phyloP scores from a whole-genome alignment of 2,113 vertebrate genomes.

The pig (Sus scrofa) region DNA sequence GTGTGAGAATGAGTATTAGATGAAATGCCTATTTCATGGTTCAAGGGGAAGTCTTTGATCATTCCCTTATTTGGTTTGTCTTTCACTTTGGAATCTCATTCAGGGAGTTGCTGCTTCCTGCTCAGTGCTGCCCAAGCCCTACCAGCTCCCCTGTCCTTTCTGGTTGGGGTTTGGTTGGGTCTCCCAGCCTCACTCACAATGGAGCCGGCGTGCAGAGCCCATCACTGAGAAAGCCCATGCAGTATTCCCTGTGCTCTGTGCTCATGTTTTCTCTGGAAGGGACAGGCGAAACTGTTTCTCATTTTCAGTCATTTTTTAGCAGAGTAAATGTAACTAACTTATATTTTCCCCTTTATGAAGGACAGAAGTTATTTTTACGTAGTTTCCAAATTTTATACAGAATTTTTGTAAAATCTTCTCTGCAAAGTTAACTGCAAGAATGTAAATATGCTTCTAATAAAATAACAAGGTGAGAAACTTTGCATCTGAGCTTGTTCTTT shows the following conservation, averaged over 20 bases:
- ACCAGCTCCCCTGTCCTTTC: neutral
- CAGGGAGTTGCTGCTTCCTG: neutral
- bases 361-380: slow-evolving; percentile 70
- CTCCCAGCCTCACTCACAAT: neutral
- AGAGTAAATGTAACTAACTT: slow-evolving; percentile 70
- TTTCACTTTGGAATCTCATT: neutral
- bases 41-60: neutral
- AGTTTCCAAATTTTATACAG: slow-evolving; percentile 72
- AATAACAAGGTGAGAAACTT: slow-evolving; percentile 80
- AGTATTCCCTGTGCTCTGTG: slow-evolving; percentile 58
- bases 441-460: slow-evolving; percentile 88
- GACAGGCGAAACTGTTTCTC: slow-evolving; percentile 13
- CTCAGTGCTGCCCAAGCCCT: slow-evolving; percentile 9
- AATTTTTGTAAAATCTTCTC: slow-evolving; percentile 77
- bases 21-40: neutral
- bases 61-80: neutral
- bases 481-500: slow-evolving; percentile 4
- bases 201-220: neutral
- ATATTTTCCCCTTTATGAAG: slow-evolving; percentile 49
- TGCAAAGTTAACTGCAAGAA: slow-evolving; percentile 57
- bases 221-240: neutral
- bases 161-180: neutral
- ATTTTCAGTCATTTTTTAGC: slow-evolving; percentile 54
- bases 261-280: slow-evolving; percentile 1
- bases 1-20: neutral